Base-by-base conservation (phyloP, 1,140 invertebrate species). In the Brachionus angularis region DNA sequence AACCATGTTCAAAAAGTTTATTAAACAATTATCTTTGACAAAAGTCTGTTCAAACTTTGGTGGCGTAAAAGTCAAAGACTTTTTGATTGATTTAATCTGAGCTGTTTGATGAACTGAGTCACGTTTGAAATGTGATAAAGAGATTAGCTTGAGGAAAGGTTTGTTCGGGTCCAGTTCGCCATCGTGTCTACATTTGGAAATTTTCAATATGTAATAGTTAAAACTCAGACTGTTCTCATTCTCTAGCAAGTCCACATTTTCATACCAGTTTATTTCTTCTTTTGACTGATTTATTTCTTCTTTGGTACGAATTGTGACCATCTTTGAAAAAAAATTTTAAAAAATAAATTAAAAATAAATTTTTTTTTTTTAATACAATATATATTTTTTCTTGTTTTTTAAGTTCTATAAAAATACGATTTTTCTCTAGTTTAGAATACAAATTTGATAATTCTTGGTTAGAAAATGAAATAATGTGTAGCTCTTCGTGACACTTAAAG, bases 301-400 rank as follows among this genome's bases (percentile, higher is more conserved):
- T 67, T 34, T 47, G 0, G 62, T 34, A 12, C 18, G 10, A 23
- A 67, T 46, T 67, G 62, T 67, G 29, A 47, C 42, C 42, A 50
- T 33, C 42, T 67, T 29, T 34, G 21, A 21, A 33, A 31, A 47
- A 44, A 47, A 31, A 67, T 14, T 42, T 42, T 27, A 29, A 29
- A 18, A n/a, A 33, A 34, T 10, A 21, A 1, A 21, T 47, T 67
- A 3, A 46, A 25, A 46, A 0, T 44, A 5, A 5, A 23, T 49
- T 36, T 31, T 36, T 55, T 16, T 33, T n/a, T 5, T 21, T 18
- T 47, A 12, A 47, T 47, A 67, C 62, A 31, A 67, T 67, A 46
- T 47, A 47, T 25, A 46, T 67, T 46, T 16, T 67, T 14, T 67
- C 62, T 18, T 50, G 47, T 33, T 67, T 67, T 50, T 67, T 67